Base-by-base conservation (phyloP, 2,888 invertebrate species). In the Cybosia mesomella region DNA sequence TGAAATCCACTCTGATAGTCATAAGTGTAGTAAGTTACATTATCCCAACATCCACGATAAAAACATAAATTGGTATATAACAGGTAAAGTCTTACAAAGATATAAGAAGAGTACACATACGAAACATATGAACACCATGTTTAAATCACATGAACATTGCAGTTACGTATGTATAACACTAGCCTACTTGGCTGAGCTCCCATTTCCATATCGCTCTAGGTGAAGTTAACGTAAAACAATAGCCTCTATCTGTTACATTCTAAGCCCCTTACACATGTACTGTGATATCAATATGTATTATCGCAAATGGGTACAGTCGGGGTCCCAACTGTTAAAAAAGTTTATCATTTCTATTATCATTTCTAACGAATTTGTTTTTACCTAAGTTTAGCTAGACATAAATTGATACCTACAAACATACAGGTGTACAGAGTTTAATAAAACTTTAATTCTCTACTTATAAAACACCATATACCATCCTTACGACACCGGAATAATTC, bases 221-320 rank as follows among this genome's bases (percentile, higher is more conserved):
- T 72, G 68, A 22, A 28, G 58, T 57, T 55, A 22, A 36, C 57
- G 73, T 81, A 70, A 79, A 79, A 81, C 80, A 81, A 81, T 76
- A 76, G 80, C 68, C 68, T 64, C 73, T 72, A 80, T 80, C 76
- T 77, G 74, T 81, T 80, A 74, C 81, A 72, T 62, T 73, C 54
- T 32, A 32, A 72, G 60, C 60, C 63, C 72, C 67, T 82, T 74
- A 73, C 80, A 81, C 71, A 75, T 74, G 67, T 53, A 71, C 64
- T 43, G 24, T 22, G 61, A 59, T 79, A 79, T 79, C 79, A 61
- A 24, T 49, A 43, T 55, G 58, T 71, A 32, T 70, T 75, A 80
- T 80, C 80, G 66, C 72, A 59, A 68, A 65, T 66, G 61, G 13
- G 68, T 73, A 72, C 72, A 70, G 34, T 63, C 59, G 54, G 9